A percentile compares a stretch with the other conserved stretches of the same genome.
Evolutionary conservation across 2,113 vertebrate genomes (phyloP).

Genomic region (Glaucidium brasilianum): DNA sequence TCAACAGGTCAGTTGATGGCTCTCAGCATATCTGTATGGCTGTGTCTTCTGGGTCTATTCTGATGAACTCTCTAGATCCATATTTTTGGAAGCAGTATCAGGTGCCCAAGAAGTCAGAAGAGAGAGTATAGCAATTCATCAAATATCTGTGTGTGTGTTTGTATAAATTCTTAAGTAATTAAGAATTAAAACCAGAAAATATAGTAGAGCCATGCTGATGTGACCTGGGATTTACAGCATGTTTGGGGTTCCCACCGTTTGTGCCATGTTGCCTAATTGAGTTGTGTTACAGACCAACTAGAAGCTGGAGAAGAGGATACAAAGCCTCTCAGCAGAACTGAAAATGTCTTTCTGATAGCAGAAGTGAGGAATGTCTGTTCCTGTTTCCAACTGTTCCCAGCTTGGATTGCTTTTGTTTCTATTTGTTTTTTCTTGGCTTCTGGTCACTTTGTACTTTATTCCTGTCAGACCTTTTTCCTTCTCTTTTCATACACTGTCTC

Average conservation of each 20-base stretch:
- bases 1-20: neutral
- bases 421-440: neutral
- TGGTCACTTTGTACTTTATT: neutral
- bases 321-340: neutral
- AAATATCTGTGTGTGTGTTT: neutral
- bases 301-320: neutral
- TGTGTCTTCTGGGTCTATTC: neutral
- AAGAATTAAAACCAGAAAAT: neutral
- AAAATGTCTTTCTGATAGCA: neutral
- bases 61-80: neutral
- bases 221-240: neutral
- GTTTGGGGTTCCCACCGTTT: neutral
- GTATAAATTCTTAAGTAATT: neutral
- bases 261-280: fast-evolving
- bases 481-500: neutral
- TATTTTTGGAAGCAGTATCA: neutral
- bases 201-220: neutral
- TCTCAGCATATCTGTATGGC: neutral
- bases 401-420: neutral
- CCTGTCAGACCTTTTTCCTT: neutral
- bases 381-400: neutral
- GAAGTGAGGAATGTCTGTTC: neutral
- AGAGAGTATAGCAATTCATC: neutral
- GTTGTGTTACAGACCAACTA: neutral
- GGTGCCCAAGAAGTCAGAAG: neutral